phyloP scores from a whole-genome alignment of 1,140 invertebrate genomes.

The Pseudachorutes palmiensis region DNA sequence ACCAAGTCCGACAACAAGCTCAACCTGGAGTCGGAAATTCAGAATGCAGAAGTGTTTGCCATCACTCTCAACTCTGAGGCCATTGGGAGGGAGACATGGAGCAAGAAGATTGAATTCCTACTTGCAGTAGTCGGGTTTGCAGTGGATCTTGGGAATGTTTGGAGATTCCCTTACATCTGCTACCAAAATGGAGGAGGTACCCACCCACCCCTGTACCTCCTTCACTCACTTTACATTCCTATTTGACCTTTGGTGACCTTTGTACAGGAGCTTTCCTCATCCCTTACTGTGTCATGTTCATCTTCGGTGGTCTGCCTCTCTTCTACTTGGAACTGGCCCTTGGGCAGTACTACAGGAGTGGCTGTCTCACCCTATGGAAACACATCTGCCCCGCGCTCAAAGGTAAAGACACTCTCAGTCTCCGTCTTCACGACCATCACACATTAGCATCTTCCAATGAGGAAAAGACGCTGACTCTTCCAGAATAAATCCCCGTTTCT shows the following conservation, averaged over 20 bases:
- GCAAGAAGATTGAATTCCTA: slow-evolving; percentile 79
- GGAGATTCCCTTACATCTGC: slow-evolving; percentile 72
- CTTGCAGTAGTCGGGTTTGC: slow-evolving; percentile 79
- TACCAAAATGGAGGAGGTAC: slow-evolving; percentile 70
- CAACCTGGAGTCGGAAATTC: background rate
- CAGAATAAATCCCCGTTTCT: no score
- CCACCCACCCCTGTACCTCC: no score
- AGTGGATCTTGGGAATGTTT: slow-evolving; percentile 73
- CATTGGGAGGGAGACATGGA: slow-evolving; percentile 34
- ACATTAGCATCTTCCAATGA: no score
- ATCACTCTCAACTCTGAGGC: slow-evolving; percentile 21
- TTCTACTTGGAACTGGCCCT: slow-evolving; percentile 91
- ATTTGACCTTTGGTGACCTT: no score
- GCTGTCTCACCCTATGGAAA: slow-evolving; percentile 88
- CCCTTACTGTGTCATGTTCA: slow-evolving; percentile 81
- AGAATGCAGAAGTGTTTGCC: slow-evolving; percentile 13
- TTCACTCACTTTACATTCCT: no score
- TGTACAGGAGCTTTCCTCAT: slow-evolving; percentile 82
- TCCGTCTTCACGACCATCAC: no score
- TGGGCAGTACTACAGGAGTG: slow-evolving; percentile 84
- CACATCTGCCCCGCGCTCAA: slow-evolving; percentile 92
- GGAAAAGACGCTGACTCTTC: no score
- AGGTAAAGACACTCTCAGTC: slow-evolving; percentile 63
- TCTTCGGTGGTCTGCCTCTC: slow-evolving; percentile 82
- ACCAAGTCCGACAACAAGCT: slow-evolving; percentile 35